Base-by-base conservation (phyloP, 2,888 invertebrate genomes). In the Macrophya annulata region DNA sequence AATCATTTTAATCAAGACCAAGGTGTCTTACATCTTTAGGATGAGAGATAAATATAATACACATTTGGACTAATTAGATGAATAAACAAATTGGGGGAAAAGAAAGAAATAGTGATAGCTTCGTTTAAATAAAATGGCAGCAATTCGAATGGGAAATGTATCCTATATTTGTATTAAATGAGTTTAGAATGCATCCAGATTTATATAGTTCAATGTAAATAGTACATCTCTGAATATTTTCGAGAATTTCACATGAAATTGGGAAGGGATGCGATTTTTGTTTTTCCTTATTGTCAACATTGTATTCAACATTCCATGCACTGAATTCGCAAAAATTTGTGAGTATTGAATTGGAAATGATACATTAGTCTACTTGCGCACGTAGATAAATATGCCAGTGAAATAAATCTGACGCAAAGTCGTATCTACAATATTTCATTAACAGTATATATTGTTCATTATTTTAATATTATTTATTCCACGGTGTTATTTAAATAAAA, bases 11-110 rank as follows among this genome's bases (percentile, higher is more conserved):
- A 87, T 88, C 92, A 89, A 84, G 93, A 93, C 87, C 91, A 92
- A 86, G 93, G 93, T 87, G 92, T 93, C 84, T 87, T 93, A 84
- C 93, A 92, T 87, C 90, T 93, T 84, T 93, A 90, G 88, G 31
- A 45, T 45, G 59, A 25, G 45, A 62, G n/a, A 65, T n/a, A 17
- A n/a, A 25, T 15, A 15, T 21, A 43, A 62, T 62, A 43, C n/a
- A 79, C 2, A 31, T 59, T 79, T 48, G 17, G 25, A 37, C 31
- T 62, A 77, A 59, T 76, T 62, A 77, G 76, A 79, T 9, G 43
- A 81, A 62, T 79, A 74, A 43, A 85, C 37, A 84, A 79, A 83
- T 86, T 71, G 68, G 86, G 86, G 85, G 84, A 86, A 86, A 86
- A 72, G 55, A 21, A 55, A 84, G 71, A 25, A 85, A 72, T 65